phyloP scores from a whole-genome alignment of 2,113 vertebrate genomes.

The Paramormyrops kingsleyae region DNA sequence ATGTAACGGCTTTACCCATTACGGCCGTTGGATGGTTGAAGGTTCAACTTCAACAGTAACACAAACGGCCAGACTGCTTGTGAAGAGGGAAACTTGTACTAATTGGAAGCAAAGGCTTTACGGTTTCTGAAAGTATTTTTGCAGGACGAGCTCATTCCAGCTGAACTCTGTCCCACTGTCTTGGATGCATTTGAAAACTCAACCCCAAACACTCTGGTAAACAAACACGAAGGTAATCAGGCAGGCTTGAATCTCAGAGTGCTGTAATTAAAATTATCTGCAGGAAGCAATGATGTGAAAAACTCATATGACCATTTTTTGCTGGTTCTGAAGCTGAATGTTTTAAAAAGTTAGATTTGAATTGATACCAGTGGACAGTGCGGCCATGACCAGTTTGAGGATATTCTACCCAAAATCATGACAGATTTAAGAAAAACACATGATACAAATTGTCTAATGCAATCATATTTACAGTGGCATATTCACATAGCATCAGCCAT shows the following conservation, averaged over 20 bases:
- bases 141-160: background rate
- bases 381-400: slow-evolving; percentile 13
- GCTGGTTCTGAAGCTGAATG: background rate
- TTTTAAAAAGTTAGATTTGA: background rate
- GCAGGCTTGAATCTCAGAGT: background rate
- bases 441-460: background rate
- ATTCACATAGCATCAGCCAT: background rate
- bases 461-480: background rate
- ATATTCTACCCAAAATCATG: slow-evolving; percentile 8
- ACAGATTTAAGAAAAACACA: background rate
- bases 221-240: background rate
- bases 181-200: background rate
- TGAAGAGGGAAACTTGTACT: background rate
- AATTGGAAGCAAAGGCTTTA: background rate
- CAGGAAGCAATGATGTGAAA: background rate
- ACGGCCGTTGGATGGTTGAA: background rate
- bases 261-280: slow-evolving; percentile 5
- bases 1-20: background rate
- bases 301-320: background rate
- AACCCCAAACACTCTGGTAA: background rate
- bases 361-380: background rate
- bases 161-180: background rate
- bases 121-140: background rate
- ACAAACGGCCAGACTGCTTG: background rate
- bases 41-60: background rate